These are phyloP conservation scores for Epirrhoe tristata DNA, from an alignment of 2,888 invertebrate species.

Conservation along the genomic window DNA sequence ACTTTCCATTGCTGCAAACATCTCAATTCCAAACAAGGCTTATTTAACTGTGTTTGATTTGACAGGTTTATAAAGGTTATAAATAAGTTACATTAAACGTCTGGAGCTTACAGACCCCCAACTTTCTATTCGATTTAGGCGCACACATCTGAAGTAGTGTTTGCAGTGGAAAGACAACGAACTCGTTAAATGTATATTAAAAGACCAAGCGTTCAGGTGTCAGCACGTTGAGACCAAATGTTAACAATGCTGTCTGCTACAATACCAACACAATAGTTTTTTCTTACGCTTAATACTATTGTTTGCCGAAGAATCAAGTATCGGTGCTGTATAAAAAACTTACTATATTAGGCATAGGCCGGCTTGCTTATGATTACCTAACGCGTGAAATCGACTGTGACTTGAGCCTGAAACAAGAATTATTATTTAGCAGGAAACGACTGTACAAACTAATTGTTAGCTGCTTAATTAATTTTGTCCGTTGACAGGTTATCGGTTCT, in stretches of 20 bases:
- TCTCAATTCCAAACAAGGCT: slow-evolving; percentile 2
- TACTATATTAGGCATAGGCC: slow-evolving; percentile 35
- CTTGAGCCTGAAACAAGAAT: slow-evolving; percentile 34
- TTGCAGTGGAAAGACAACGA: slow-evolving; percentile 79
- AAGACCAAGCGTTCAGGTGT: slow-evolving; percentile 59
- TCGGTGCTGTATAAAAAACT: slow-evolving; percentile 36
- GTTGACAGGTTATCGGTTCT: slow-evolving; percentile 44
- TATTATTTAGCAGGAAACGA: slow-evolving; percentile 45
- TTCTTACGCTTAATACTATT: slow-evolving; percentile 30
- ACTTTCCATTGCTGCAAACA: slow-evolving; percentile 3
- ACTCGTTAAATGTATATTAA: slow-evolving; percentile 76
- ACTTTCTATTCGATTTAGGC: slow-evolving; percentile 60
- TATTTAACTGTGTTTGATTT: slow-evolving; percentile 7
- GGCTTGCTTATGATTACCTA: slow-evolving; percentile 35
- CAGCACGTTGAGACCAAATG: slow-evolving; percentile 36
- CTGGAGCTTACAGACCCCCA: slow-evolving; percentile 58
- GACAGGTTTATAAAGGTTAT: slow-evolving; percentile 7
- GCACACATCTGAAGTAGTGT: slow-evolving; percentile 68
- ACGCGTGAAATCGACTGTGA: slow-evolving; percentile 40
- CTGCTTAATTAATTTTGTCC: slow-evolving; percentile 58
- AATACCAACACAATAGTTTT: slow-evolving; percentile 33
- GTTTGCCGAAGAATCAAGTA: slow-evolving; percentile 35
- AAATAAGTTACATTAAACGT: slow-evolving; percentile 21
- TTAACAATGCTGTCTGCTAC: slow-evolving; percentile 38
- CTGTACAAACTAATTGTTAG: slow-evolving; percentile 50